These are phyloP conservation scores for Anarsia innoxiella DNA, from an alignment of 2,888 invertebrate species.

Conservation along the genomic window DNA sequence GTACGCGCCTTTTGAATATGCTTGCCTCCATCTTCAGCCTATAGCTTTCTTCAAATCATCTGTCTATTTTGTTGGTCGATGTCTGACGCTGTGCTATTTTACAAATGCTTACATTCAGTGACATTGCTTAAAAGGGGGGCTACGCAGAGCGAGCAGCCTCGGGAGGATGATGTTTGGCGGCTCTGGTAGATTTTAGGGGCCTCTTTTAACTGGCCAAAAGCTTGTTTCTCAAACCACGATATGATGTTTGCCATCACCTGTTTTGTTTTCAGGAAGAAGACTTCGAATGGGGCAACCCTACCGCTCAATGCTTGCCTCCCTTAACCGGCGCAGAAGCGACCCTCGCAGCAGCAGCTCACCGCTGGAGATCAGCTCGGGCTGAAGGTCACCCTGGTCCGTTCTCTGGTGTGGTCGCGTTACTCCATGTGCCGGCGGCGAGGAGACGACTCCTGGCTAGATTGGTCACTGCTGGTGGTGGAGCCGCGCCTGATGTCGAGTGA, in stretches of 20 bases:
- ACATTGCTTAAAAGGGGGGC: neutral
- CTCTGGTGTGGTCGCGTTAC: constrained; percentile 62
- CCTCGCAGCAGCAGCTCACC: constrained; percentile 76
- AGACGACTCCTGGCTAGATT: constrained; percentile 80
- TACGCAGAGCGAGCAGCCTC: too few relatives aligned
- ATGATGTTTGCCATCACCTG: too few relatives aligned
- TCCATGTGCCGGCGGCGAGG: constrained; percentile 76
- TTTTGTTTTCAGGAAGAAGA: constrained; percentile 90
- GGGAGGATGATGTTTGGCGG: neutral
- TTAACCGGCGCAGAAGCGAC: constrained; percentile 57
- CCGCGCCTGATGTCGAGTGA: constrained; percentile 76
- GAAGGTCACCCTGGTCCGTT: constrained; percentile 69
- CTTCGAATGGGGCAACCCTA: constrained; percentile 90
- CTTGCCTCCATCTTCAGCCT: too few relatives aligned
- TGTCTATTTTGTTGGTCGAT: too few relatives aligned
- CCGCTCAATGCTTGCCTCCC: constrained; percentile 68
- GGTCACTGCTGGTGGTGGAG: constrained; percentile 85
- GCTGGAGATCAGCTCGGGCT: constrained; percentile 79
- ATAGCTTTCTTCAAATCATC: too few relatives aligned
- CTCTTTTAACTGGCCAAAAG: too few relatives aligned
- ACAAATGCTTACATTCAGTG: neutral
- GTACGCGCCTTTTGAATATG: too few relatives aligned
- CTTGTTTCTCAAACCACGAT: too few relatives aligned
- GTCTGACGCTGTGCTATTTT: neutral
- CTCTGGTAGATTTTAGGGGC: too few relatives aligned